phyloP scores from a whole-genome alignment of 2,888 invertebrate genomes.

The Andrena minutula region DNA sequence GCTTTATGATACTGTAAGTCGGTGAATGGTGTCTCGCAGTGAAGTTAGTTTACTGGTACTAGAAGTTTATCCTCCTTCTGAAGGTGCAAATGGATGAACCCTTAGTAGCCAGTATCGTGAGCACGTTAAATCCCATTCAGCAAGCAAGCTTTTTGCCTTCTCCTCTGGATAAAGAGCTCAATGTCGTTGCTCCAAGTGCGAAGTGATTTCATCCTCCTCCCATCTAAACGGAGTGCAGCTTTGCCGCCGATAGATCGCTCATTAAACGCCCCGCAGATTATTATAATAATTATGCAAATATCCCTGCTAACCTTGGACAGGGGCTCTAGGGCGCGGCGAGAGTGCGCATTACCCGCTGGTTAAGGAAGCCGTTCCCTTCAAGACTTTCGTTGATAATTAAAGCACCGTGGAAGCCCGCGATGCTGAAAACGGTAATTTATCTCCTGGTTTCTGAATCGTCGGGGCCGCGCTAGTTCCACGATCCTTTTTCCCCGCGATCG shows the following conservation, averaged over 20 bases:
- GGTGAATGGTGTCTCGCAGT: no score
- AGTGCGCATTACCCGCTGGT: conserved; percentile 38
- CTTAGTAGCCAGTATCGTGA: background rate
- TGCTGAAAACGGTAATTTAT: conserved; percentile 50
- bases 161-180: background rate
- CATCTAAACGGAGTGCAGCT: background rate
- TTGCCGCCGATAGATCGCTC: conserved; percentile 15
- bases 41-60: no score
- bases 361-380: conserved; percentile 31
- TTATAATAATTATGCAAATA: conserved; percentile 58
- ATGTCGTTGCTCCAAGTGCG: conserved; percentile 8
- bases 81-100: background rate
- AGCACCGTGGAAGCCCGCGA: conserved; percentile 26
- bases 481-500: background rate
- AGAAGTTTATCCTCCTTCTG: no score
- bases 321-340: conserved; percentile 33
- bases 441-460: conserved; percentile 26
- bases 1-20: no score
- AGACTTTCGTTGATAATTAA: conserved; percentile 43
- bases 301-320: conserved; percentile 43
- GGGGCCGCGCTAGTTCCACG: conserved; percentile 9
- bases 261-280: conserved; percentile 33
- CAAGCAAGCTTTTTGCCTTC: background rate
- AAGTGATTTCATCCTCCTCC: conserved; percentile 31
- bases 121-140: background rate